Base-by-base conservation (phyloP, 2,797 vertebrate species). In the Tokudaia muenninki region DNA sequence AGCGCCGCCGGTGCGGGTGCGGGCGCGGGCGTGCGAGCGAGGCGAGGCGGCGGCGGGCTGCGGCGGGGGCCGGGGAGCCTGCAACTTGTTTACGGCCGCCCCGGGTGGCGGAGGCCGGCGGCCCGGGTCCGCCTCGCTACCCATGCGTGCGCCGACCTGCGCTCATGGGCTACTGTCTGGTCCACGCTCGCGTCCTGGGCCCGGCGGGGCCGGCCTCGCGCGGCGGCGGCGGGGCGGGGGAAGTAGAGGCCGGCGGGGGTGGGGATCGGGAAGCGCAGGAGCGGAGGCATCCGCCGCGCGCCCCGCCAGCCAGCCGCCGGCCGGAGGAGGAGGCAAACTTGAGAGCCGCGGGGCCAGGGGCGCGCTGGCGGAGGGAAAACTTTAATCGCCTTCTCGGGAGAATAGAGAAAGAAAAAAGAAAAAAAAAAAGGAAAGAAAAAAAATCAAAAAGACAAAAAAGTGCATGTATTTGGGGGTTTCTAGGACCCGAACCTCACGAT, bases 231-330 rank as follows among this genome's bases (percentile, higher is more conserved):
- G 94, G 96, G 86, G 94, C 91, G 94, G 96, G 95, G 97, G 96
- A 97, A 94, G 96, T 92, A 87, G 97, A 97, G 97, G 97, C 96
- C 96, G 94, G 95, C 94, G 97, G 97, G 94, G 97, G 96, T 93
- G 97, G 97, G 94, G 96, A 96, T 94, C 95, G 95, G 95, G 97
- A 97, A 97, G 97, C 97, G 96, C 96, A 80, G 93, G 77, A 96
- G 96, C 95, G 34, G 9, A 44, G 97, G 97, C 97, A 97, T 97
- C 95, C 96, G 97, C 97, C 79, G 97, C 92, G 97, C 97, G 96
- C 96, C 97, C 86, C 79, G 95, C 70, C 92, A 92, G 95, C 97
- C 17, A 91, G 63, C 22, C 72, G 75, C 55, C 34, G 17, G 7
- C 31, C 34, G 19, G 41, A 12, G 79, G 21, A 65, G 82, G 94